Percentiles rank a stretch among this genome's conserved stretches.
phyloP scores from a whole-genome alignment of 2,888 invertebrate genomes.

The Parnassius apollo region DNA sequence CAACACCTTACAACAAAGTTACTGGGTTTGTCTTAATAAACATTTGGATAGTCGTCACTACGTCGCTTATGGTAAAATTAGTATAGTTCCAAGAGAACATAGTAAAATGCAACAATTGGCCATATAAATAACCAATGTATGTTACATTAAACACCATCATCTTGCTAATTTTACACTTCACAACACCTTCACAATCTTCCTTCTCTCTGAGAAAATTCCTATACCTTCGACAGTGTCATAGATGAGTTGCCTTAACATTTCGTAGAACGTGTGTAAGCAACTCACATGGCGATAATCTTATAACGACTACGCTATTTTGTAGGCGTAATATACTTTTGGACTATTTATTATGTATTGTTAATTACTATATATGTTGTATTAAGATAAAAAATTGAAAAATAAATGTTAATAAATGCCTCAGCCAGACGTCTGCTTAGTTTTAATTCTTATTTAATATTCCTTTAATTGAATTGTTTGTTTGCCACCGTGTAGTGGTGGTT shows the following conservation, averaged over 20 bases:
- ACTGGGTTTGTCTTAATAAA: constrained; percentile 21
- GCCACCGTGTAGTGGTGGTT: no score
- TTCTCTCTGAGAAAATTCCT: constrained; percentile 64
- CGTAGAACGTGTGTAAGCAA: constrained; percentile 63
- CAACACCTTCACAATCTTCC: constrained; percentile 32
- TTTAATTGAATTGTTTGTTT: no score
- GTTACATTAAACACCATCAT: not conserved
- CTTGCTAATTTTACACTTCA: not conserved
- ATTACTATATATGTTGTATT: constrained; percentile 82
- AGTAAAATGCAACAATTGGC: not conserved
- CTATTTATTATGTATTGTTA: constrained; percentile 82
- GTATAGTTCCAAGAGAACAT: constrained; percentile 41
- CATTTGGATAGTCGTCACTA: constrained; percentile 18
- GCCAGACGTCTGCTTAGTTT: constrained; percentile 53
- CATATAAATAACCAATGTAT: not conserved
- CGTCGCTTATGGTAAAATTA: constrained; percentile 44
- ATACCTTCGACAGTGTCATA: constrained; percentile 64
- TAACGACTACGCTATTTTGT: constrained; percentile 81
- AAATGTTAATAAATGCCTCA: constrained; percentile 83
- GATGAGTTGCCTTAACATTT: constrained; percentile 70
- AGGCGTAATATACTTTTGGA: constrained; percentile 82
- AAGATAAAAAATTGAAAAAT: constrained; percentile 77
- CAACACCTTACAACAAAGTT: constrained; percentile 15
- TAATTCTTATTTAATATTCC: not conserved
- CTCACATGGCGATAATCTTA: constrained; percentile 79